phyloP scores from a whole-genome alignment of 2,797 vertebrate genomes.

The Lepilemur septentrionalis region DNA sequence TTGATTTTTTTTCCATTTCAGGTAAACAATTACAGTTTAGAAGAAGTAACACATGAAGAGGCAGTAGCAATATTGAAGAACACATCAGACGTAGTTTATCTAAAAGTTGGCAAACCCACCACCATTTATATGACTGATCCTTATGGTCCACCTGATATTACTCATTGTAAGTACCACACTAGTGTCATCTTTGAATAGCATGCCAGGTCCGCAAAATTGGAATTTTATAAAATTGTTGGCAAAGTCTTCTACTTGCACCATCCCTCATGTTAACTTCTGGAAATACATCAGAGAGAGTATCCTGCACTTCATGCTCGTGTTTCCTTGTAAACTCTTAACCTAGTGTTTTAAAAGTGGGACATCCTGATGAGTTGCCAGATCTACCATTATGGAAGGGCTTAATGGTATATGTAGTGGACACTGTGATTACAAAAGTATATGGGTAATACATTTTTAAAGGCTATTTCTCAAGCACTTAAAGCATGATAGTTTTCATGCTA shows the following conservation, averaged over 20 bases:
- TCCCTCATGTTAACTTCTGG: background rate
- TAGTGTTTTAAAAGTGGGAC: background rate
- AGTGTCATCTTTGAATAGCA: background rate
- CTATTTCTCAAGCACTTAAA: background rate
- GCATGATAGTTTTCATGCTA: background rate
- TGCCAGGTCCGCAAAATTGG: background rate
- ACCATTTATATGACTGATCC: slow-evolving; percentile 97
- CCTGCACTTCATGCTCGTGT: background rate
- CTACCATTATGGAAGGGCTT: background rate
- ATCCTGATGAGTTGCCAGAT: background rate
- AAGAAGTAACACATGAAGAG: slow-evolving; percentile 97
- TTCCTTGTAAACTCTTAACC: background rate
- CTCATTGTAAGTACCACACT: slow-evolving; percentile 91
- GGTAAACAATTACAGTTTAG: slow-evolving; percentile 98
- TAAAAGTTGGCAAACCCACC: slow-evolving; percentile 97
- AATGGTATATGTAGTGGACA: background rate
- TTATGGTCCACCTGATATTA: slow-evolving; percentile 97
- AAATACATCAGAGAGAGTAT: background rate
- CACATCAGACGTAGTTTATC: slow-evolving; percentile 95
- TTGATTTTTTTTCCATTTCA: slow-evolving; percentile 74
- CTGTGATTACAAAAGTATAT: background rate
- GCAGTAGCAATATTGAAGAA: slow-evolving; percentile 98
- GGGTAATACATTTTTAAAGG: background rate
- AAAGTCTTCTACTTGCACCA: background rate
- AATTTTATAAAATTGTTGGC: background rate